A percentile compares a stretch with the other conserved stretches of the same genome.
Evolutionary conservation across 1,140 invertebrate species (phyloP).

Genomic region (Brachionus rubens): DNA sequence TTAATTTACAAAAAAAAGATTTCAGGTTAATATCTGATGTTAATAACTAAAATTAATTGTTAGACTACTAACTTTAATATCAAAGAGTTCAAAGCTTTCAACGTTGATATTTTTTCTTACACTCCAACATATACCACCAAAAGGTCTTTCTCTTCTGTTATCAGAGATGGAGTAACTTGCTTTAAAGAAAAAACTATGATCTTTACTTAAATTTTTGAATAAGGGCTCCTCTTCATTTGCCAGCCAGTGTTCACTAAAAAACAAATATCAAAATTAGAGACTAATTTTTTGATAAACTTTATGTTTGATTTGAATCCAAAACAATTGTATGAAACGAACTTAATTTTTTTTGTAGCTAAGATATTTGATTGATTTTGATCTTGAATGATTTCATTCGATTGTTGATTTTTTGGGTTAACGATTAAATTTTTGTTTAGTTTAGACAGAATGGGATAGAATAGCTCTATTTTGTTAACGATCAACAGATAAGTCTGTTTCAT

Average conservation of each 20-base stretch:
- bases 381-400: too few relatives aligned
- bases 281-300: neutral
- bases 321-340: neutral
- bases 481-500: too few relatives aligned
- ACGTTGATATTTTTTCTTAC: too few relatives aligned
- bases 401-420: too few relatives aligned
- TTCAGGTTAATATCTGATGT: too few relatives aligned
- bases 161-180: neutral
- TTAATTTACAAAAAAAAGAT: too few relatives aligned
- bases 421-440: too few relatives aligned
- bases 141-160: neutral
- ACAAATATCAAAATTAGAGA: neutral
- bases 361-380: too few relatives aligned
- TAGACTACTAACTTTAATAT: too few relatives aligned
- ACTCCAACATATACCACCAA: neutral
- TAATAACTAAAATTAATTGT: too few relatives aligned
- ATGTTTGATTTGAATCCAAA: slow-evolving; percentile 20
- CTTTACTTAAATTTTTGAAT: neutral
- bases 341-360: neutral
- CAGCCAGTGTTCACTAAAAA: neutral
- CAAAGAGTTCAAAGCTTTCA: too few relatives aligned
- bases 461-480: too few relatives aligned
- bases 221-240: neutral
- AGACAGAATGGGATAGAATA: neutral
- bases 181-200: neutral